Evolutionary conservation across 2,797 vertebrate genomes (phyloP).

Genomic region (Chaunax sp.): DNA sequence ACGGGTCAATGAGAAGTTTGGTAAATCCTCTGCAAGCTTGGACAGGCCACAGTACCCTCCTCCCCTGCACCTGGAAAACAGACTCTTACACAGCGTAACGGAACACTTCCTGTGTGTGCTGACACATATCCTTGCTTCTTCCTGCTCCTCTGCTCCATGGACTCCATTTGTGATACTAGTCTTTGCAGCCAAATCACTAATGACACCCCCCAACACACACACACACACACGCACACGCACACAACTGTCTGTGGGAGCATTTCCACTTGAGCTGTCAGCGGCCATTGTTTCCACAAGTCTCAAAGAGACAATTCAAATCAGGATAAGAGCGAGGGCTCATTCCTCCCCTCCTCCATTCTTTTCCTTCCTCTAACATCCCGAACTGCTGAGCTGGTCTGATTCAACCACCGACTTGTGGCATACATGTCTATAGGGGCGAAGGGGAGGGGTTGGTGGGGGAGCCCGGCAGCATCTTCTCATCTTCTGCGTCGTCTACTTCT

Average conservation of each 20-base stretch:
- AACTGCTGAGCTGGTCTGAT: constrained; percentile 78
- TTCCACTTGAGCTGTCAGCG: constrained; percentile 76
- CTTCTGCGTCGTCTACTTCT: constrained; percentile 29
- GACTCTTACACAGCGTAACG: constrained; percentile 59
- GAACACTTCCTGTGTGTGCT: constrained; percentile 73
- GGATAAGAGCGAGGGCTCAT: constrained; percentile 67
- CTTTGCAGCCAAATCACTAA: constrained; percentile 27
- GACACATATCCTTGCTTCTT: constrained; percentile 75
- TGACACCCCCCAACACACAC: constrained; percentile 18
- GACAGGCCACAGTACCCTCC: constrained; percentile 67
- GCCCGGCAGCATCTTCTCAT: constrained; percentile 59
- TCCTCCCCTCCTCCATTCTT: constrained; percentile 74
- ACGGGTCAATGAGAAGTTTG: constrained; percentile 38
- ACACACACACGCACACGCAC: constrained; percentile 31
- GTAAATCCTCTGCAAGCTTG: constrained; percentile 62
- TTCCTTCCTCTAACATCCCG: constrained; percentile 73
- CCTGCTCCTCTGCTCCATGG: constrained; percentile 62
- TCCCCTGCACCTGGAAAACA: constrained; percentile 70
- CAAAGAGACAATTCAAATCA: constrained; percentile 67
- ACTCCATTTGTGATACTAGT: constrained; percentile 53
- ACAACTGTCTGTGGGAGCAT: constrained; percentile 53
- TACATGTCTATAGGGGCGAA: constrained; percentile 57
- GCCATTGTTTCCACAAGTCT: constrained; percentile 72
- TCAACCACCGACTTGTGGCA: constrained; percentile 65
- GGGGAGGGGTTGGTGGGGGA: constrained; percentile 8